Evolutionary conservation across 2,888 invertebrate species (phyloP), one percentile per base, ranked within the genome.

Genomic region (Chouioia cunea): DNA sequence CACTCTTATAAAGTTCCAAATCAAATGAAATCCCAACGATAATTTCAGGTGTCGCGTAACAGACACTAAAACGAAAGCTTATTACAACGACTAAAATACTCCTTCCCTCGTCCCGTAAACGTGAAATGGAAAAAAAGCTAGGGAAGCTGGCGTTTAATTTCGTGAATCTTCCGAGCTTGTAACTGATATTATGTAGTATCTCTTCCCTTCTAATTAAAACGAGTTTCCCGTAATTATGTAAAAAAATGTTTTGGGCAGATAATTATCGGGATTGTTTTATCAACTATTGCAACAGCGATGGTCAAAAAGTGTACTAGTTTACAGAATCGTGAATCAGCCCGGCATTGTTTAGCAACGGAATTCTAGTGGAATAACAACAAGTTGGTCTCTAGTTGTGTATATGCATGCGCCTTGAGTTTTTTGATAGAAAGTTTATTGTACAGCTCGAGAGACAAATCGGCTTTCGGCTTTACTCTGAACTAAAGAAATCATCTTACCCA

Each of bases 141-240:
- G 56, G 36, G 27, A 46, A 47, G 12, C 27, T 18, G 16, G 22
- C 43, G 18, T 62, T 68, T 62, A 62, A 68, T 56, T 68, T 68
- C 47, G 22, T n/a, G 22, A 36, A 8, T 43, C 16, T 14, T 43
- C 22, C 20, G 36, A 54, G 15, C 43, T 36, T 36, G 36, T 15
- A 18, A 22, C 57, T 1, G 10, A 12, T 36, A 36, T 36, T 10
- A 36, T 10, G 36, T 10, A 36, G 36, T 36, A 15, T 54, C 56
- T 2, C 27, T 54, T 50, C 65, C 12, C 46, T 53, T 50, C 59
- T 66, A 53, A 66, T 66, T 66, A 66, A 66, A 66, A 66, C 59
- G 16, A 66, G 57, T 44, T 52, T 56, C 43, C 10, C 27, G 16
- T 4, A 43, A 36, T 16, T 2, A 36, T 10, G 16, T 6, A 27